Evolutionary conservation across 2,888 invertebrate species (phyloP).

Genomic region (Plebejus anna): DNA sequence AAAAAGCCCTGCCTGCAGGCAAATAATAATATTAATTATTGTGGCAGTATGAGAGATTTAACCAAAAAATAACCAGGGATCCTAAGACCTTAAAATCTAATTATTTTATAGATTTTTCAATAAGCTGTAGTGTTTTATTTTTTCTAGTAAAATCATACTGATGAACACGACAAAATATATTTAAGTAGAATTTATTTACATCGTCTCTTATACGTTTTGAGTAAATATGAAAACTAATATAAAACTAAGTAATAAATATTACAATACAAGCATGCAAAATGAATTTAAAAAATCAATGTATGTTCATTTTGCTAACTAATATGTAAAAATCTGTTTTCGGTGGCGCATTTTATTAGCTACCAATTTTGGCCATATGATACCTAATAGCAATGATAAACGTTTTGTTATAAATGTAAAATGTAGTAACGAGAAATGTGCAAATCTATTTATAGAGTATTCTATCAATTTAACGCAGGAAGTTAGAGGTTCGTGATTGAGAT

Average conservation of each 20-base stretch:
- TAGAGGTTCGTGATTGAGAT: background rate
- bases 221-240: background rate
- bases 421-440: too few species aligned
- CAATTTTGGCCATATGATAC: background rate
- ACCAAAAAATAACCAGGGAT: background rate
- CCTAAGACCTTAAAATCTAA: background rate
- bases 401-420: background rate
- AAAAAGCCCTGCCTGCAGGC: background rate
- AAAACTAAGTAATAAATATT: background rate
- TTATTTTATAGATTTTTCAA: background rate
- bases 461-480: conserved; percentile 4
- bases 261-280: conserved; percentile 5
- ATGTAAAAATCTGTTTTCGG: background rate
- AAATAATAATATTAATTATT: background rate
- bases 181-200: background rate
- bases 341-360: background rate
- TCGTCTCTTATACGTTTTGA: background rate
- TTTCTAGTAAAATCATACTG: background rate
- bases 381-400: background rate
- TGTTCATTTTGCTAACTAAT: background rate
- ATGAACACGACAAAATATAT: background rate
- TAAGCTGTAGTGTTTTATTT: background rate
- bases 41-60: background rate
- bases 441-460: background rate
- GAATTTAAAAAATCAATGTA: background rate